phyloP scores from a whole-genome alignment of 2,797 vertebrate species.

The Urophycis tenuis region DNA sequence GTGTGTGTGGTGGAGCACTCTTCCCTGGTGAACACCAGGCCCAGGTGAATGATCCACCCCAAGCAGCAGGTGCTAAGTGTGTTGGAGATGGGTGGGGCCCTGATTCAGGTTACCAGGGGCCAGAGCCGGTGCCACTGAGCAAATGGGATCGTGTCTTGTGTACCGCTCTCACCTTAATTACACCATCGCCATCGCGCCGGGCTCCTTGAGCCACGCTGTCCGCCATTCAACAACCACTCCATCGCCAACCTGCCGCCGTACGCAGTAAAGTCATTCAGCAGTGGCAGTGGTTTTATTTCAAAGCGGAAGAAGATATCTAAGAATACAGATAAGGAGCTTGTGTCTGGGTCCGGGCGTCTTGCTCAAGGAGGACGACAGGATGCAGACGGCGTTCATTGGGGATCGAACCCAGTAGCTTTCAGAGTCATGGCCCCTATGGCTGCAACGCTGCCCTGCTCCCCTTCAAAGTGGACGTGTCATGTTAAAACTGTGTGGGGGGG shows the following conservation, averaged over 20 bases:
- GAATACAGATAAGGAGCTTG: neutral
- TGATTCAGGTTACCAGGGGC: constrained; percentile 64
- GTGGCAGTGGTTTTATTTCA: neutral
- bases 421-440: neutral
- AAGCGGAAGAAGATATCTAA: too few species aligned
- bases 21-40: neutral
- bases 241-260: neutral
- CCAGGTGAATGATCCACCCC: constrained; percentile 52
- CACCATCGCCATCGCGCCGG: neutral
- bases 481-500: neutral
- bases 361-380: neutral
- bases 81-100: constrained; percentile 42
- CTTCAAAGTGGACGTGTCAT: neutral
- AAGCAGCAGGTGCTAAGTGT: constrained; percentile 58
- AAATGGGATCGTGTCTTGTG: neutral
- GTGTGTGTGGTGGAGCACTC: too few species aligned
- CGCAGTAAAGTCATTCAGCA: neutral
- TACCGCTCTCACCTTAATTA: constrained; percentile 48
- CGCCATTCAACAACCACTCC: neutral
- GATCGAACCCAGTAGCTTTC: neutral
- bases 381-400: neutral
- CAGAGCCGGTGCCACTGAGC: constrained; percentile 29
- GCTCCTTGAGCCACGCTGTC: neutral
- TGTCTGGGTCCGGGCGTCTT: neutral
- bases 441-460: neutral